Percentiles rank a stretch among this genome's conserved stretches.
phyloP scores from a whole-genome alignment of 2,888 invertebrate genomes.

The Augiades crinisus region DNA sequence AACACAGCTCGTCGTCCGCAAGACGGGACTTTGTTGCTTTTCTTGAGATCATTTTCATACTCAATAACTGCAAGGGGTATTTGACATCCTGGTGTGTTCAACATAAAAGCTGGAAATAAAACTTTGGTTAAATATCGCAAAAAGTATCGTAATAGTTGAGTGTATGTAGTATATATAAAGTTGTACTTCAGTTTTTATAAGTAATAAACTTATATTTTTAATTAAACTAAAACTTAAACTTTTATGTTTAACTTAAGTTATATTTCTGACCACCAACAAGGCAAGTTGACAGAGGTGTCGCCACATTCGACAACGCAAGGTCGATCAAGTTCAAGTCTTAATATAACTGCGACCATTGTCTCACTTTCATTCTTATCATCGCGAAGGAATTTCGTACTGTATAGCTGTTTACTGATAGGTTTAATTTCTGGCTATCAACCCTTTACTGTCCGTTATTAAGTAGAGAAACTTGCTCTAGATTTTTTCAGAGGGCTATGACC shows the following conservation, averaged over 20 bases:
- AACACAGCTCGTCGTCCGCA: conserved; percentile 61
- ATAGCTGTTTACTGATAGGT: neutral
- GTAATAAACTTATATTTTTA: no score
- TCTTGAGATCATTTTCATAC: conserved; percentile 40
- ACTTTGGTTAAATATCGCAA: no score
- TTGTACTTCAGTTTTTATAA: no score
- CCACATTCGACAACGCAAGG: conserved; percentile 14
- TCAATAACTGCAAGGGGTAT: conserved; percentile 52
- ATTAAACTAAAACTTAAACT: no score
- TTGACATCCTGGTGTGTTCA: conserved; percentile 59
- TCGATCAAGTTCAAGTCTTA: conserved; percentile 25
- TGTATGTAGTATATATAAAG: no score
- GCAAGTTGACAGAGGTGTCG: neutral
- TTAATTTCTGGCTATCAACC: no score
- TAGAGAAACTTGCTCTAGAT: no score
- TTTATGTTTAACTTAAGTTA: no score
- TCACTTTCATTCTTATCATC: conserved; percentile 18
- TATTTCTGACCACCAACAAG: no score
- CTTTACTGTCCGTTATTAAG: no score
- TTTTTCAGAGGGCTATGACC: no score
- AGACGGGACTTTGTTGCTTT: conserved; percentile 31
- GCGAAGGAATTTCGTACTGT: conserved; percentile 7
- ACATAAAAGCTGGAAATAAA: conserved; percentile 46
- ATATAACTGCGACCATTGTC: conserved; percentile 24
- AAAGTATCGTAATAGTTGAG: no score